Evolutionary conservation across 2,797 vertebrate species (phyloP).

Genomic region (Thaleichthys pacificus): DNA sequence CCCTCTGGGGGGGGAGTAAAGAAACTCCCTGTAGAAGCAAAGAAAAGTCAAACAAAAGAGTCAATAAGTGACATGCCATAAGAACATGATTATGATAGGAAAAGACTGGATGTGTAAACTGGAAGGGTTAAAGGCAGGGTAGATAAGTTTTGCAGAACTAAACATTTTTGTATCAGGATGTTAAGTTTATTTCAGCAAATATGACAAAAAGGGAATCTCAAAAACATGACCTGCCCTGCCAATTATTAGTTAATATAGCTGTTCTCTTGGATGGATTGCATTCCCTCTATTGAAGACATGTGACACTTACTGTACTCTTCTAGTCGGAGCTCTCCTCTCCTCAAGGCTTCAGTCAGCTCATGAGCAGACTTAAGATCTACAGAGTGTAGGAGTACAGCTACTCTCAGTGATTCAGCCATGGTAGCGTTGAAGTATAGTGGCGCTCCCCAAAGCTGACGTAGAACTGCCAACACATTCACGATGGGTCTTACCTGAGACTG

Average conservation of each 20-base stretch:
- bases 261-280: background rate
- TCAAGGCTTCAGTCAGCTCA: slow-evolving; percentile 57
- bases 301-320: slow-evolving; percentile 61
- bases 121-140: too few species aligned
- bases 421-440: background rate
- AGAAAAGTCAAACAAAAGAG: background rate
- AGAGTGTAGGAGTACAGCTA: background rate
- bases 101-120: background rate
- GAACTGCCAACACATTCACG: background rate
- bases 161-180: too few species aligned
- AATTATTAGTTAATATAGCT: background rate
- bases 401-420: background rate
- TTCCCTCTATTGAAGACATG: slow-evolving; percentile 8
- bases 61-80: background rate
- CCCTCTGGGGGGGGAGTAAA: slow-evolving; percentile 56
- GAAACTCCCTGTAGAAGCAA: slow-evolving; percentile 61
- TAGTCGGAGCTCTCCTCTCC: slow-evolving; percentile 44
- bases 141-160: too few species aligned
- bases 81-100: background rate
- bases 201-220: too few species aligned
- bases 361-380: slow-evolving; percentile 60
- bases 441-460: background rate
- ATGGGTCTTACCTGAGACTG: slow-evolving; percentile 46
- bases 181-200: too few species aligned
- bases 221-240: too few species aligned